Evolutionary conservation across 2,797 vertebrate genomes (phyloP).

Genomic region (Eospalax fontanierii): DNA sequence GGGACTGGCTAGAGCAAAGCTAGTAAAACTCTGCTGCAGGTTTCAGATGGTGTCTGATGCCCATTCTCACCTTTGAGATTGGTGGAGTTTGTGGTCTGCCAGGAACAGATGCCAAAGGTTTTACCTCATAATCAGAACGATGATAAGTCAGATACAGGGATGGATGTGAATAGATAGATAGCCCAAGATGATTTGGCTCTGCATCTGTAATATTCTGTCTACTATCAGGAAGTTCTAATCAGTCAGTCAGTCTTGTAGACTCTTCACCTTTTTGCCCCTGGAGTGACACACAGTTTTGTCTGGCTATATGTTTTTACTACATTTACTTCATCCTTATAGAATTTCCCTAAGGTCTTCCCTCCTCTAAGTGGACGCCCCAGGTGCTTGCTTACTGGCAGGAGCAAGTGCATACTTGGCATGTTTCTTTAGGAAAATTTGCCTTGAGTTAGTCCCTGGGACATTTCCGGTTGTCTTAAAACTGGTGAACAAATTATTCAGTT

Average conservation of each 20-base stretch:
- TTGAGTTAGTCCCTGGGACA: slow-evolving; percentile 28
- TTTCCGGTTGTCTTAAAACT: slow-evolving; percentile 52
- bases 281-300: neutral
- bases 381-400: neutral
- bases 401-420: neutral
- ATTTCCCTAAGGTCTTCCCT: neutral
- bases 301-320: neutral
- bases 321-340: neutral
- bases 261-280: neutral
- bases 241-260: neutral
- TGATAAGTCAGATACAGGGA: neutral
- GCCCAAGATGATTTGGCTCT: too few relatives aligned
- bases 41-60: neutral
- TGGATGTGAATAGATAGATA: neutral
- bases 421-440: slow-evolving; percentile 45
- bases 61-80: neutral
- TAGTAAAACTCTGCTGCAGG: neutral
- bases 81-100: neutral
- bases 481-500: neutral
- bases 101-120: neutral
- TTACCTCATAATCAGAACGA: too few relatives aligned
- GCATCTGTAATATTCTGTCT: neutral
- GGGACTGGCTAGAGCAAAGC: neutral
- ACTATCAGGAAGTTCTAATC: neutral
- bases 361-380: neutral